Conservation (phyloP, 92 coral and sea anemone species). For the Porites evermanni region DNA sequence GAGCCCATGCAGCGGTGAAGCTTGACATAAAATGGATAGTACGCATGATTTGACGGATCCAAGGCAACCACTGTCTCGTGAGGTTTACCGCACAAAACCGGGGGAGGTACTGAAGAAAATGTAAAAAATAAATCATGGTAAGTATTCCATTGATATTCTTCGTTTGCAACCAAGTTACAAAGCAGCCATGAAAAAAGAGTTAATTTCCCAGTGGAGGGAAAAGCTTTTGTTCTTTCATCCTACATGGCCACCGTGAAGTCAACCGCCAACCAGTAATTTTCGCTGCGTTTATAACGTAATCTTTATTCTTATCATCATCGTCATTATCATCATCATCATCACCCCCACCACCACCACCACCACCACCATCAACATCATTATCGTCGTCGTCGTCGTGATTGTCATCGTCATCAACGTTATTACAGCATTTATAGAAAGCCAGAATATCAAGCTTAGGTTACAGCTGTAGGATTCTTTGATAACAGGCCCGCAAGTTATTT, state of each 20-base stretch:
- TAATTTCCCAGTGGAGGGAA: too few relatives aligned
- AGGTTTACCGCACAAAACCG: constrained; percentile 38
- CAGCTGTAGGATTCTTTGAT: too few relatives aligned
- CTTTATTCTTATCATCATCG: neutral
- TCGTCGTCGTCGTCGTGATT: neutral
- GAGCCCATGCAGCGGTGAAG: constrained; percentile 87
- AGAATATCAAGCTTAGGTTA: too few relatives aligned
- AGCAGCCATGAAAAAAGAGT: too few relatives aligned
- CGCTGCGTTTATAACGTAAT: too few relatives aligned
- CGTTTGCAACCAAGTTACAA: too few relatives aligned
- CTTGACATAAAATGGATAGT: constrained; percentile 74
- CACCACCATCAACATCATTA: neutral
- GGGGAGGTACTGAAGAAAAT: neutral
- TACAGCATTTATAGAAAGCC: too few relatives aligned
- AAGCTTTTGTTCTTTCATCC: too few relatives aligned
- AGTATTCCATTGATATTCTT: too few relatives aligned
- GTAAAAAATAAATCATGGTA: neutral
- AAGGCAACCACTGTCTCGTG: constrained; percentile 70
- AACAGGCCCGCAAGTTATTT: too few relatives aligned
- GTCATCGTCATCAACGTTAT: neutral
- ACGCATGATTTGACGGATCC: constrained; percentile 56
- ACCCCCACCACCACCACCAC: neutral
- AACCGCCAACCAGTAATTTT: too few relatives aligned
- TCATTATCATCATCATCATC: neutral
- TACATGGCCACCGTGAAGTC: too few relatives aligned